These are phyloP conservation scores for Trididemnum nubilum DNA, from an alignment of 23 tunicate genomes.

Conservation along the genomic window DNA sequence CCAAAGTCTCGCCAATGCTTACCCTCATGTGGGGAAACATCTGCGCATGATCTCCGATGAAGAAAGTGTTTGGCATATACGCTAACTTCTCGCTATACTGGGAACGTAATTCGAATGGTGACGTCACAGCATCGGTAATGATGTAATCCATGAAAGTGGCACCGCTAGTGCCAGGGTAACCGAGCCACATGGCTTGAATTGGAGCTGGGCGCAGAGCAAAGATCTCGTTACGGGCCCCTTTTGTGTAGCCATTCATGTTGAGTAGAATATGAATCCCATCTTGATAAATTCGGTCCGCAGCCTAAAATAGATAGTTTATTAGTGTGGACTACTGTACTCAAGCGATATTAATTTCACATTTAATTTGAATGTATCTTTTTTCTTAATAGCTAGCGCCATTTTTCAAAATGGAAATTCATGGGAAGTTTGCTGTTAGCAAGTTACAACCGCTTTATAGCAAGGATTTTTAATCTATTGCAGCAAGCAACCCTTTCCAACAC, in stretches of 20 bases:
- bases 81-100: conserved; percentile 97
- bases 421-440: too few relatives aligned
- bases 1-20: too few relatives aligned
- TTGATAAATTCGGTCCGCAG: conserved; percentile 92
- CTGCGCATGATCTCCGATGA: conserved; percentile 97
- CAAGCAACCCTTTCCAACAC: too few relatives aligned
- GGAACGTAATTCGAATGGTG: conserved; percentile 47
- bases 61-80: conserved; percentile 93
- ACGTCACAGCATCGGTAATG: conserved; percentile 87
- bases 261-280: conserved; percentile 92
- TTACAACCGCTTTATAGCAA: too few relatives aligned
- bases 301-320: conserved; percentile 50
- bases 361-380: too few relatives aligned
- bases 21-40: conserved; percentile 93
- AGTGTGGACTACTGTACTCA: too few relatives aligned
- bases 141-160: conserved; percentile 99
- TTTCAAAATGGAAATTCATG: too few relatives aligned
- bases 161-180: conserved; percentile 98
- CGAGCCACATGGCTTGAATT: conserved; percentile 99
- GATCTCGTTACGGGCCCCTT: conserved; percentile 96
- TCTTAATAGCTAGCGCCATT: too few relatives aligned
- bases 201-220: conserved; percentile 97
- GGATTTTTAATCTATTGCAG: too few relatives aligned
- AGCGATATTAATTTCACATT: too few relatives aligned
- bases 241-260: conserved; percentile 98